Evolutionary conservation across 2,888 invertebrate genomes (phyloP), one percentile per base, ranked within the genome.

Genomic region (Sarcophaga variegata): DNA sequence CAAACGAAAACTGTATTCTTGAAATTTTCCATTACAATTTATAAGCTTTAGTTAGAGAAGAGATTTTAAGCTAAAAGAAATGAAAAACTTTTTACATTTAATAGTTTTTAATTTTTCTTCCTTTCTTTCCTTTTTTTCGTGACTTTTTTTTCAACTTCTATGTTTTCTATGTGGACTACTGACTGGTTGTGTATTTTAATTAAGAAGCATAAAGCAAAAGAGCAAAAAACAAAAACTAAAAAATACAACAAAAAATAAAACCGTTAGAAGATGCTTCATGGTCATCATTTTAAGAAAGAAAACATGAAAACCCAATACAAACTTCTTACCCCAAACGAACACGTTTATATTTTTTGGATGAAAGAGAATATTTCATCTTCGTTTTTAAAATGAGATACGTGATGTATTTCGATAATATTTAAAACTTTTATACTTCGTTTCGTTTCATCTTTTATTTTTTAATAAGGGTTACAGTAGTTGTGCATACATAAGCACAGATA

Each of bases 331-430:
- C 54, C 17, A 14, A 49, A 54, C 14, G 17, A 17, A 14, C 17
- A 14, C 17, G 54, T 47, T 4, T 60, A 12, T 27, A 37, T 37
- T 60, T 62, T 76, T 76, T 49, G 20, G 25, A 47, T 75, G 14
- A 47, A 60, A 4, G 37, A 81, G 64, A 64, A 54, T 54, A 14
- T 54, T 54, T 17, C 22, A 14, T 47, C 20, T 75, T 59, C 17
- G n/a, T 37, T 64, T 47, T 66, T 59, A 12, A 17, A 84, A 80
- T 60, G 60, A 76, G 80, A 80, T 76, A 80, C 80, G 64, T 80
- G 75, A 66, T 71, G 71, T 66, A 72, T 74, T 78, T 71, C 54
- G 22, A 69, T 37, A 17, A 25, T 69, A 20, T 25, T 64, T 47
- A 75, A 64, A 54, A 75, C 64, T 76, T 37, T 63, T 22, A 20